Percentiles rank a stretch among this genome's conserved stretches.
These are phyloP conservation scores for Apeltes quadracus DNA, from an alignment of 2,113 vertebrate genomes.

Conservation along the genomic window DNA sequence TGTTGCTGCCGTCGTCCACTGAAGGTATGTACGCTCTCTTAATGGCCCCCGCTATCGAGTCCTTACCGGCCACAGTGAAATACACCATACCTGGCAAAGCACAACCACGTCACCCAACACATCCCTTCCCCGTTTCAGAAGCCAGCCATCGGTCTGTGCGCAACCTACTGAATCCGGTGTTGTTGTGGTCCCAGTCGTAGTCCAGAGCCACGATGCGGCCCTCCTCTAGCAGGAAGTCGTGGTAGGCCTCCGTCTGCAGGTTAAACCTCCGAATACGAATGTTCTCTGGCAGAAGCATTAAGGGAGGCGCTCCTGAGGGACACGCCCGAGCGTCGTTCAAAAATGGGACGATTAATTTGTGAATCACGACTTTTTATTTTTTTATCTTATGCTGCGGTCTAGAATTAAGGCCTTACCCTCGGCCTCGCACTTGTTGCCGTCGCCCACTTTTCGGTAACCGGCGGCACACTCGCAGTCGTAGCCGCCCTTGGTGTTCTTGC, in stretches of 20 bases:
- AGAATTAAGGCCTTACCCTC: constrained; percentile 73
- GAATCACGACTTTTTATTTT: neutral
- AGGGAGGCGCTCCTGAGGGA: constrained; percentile 81
- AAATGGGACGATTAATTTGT: neutral
- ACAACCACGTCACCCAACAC: neutral
- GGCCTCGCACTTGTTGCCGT: constrained; percentile 87
- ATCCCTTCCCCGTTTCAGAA: neutral
- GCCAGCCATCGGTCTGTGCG: neutral
- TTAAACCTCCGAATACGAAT: constrained; percentile 90
- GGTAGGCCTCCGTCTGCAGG: constrained; percentile 86
- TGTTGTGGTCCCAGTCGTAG: constrained; percentile 93
- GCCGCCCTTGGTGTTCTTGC: constrained; percentile 90
- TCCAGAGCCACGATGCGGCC: constrained; percentile 89
- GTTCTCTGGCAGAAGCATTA: constrained; percentile 90
- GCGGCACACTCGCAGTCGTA: constrained; percentile 89
- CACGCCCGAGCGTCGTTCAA: neutral
- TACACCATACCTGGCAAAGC: constrained; percentile 86
- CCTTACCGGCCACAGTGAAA: constrained; percentile 86
- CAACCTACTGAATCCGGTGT: constrained; percentile 85
- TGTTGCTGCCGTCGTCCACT: constrained; percentile 87
- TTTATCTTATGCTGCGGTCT: neutral
- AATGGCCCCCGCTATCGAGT: constrained; percentile 84
- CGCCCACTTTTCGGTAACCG: constrained; percentile 86
- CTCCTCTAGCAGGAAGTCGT: constrained; percentile 88
- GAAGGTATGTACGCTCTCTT: constrained; percentile 90